phyloP scores from a whole-genome alignment of 2,888 invertebrate species.

The Amiota communis region DNA sequence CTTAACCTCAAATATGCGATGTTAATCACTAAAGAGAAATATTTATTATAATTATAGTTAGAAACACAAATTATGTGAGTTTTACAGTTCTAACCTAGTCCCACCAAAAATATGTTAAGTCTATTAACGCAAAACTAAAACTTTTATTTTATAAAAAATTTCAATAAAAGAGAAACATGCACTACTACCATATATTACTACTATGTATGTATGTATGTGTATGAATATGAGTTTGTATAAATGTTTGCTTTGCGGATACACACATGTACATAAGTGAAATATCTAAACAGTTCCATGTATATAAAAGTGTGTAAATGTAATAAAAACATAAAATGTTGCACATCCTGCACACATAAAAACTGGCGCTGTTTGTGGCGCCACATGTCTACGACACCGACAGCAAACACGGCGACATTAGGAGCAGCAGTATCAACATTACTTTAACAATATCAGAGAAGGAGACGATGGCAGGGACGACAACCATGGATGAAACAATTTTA shows the following conservation, averaged over 20 bases:
- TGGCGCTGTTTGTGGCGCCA: conserved; percentile 29
- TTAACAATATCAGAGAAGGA: too few species aligned
- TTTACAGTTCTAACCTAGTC: too few species aligned
- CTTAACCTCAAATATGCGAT: too few species aligned
- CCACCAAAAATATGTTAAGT: not conserved
- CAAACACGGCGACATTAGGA: conserved; percentile 26
- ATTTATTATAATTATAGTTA: too few species aligned
- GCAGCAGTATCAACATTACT: not conserved
- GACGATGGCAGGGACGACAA: not conserved
- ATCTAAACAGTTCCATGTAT: conserved; percentile 19
- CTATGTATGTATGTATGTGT: too few species aligned
- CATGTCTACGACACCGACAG: conserved; percentile 18
- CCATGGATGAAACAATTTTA: not conserved
- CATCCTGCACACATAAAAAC: conserved; percentile 38
- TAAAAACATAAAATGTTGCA: conserved; percentile 51
- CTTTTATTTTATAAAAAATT: conserved; percentile 46
- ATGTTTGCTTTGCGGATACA: not conserved
- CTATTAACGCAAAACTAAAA: conserved; percentile 46
- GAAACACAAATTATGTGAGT: too few species aligned
- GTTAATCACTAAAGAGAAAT: too few species aligned
- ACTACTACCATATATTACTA: too few species aligned
- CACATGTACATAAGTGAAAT: conserved; percentile 8
- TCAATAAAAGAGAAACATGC: too few species aligned
- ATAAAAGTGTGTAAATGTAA: conserved; percentile 41
- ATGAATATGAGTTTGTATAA: too few species aligned